Base-by-base conservation (phyloP, 2,797 vertebrate genomes). In the Gastrophryne carolinensis region DNA sequence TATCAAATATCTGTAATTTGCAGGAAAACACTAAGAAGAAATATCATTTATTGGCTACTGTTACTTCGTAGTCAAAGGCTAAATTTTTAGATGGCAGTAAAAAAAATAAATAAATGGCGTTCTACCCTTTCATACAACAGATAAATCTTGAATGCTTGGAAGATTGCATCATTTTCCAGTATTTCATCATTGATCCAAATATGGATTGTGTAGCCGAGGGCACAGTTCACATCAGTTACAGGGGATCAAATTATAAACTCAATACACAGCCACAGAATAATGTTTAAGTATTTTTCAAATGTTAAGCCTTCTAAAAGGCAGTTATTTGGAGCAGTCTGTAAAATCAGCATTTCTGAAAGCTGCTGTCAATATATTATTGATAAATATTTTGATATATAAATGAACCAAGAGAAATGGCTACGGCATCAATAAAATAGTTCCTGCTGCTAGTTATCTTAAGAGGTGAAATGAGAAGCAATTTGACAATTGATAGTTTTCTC, bases 181-280 rank as follows among this genome's bases (percentile, higher is more conserved):
- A 53, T 67, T 67, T 54, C 15, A 54, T 53, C 8, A n/a, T 54
- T 29, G 56, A 39, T 68, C 34, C 54, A 27, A 68, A 50, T 68
- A 56, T 13, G 15, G 10, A 17, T 34, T 27, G n/a, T 41, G 23
- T 39, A 41, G 65, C 50, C 50, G 34, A 10, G 29, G 65, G 50
- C 50, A 39, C 7, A 52, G 24, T 41, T 5, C 24, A 21, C 12
- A 68, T 24, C 9, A 29, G 49, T 54, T 29, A 27, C 50, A 56
- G n/a, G 4, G 15, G 34, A 68, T 56, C 34, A 13, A 19, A 21
- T 27, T 41, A 54, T 68, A 56, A 56, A 68, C 54, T 23, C 17
- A 54, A 39, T 53, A 67, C 6, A 15, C 17, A 52, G 24, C 17
- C 5, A 66, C 5, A 65, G 21, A 30, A 32, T 23, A 66, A 26